Base-by-base conservation (phyloP, 2,888 invertebrate genomes). In the Elgonia sp. region DNA sequence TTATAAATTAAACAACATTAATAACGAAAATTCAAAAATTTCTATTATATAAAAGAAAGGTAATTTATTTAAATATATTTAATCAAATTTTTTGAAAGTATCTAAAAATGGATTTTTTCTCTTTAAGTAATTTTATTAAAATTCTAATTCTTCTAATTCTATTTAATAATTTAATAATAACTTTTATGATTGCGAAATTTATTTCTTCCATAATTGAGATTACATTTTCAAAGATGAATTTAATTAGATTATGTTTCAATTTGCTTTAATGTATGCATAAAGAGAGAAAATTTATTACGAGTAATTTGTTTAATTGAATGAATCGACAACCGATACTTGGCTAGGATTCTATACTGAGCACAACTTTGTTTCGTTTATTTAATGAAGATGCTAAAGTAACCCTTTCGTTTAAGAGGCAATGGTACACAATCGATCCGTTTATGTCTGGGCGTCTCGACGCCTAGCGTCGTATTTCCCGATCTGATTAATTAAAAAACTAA, bases 391-490 rank as follows among this genome's bases (percentile, higher is more conserved):
- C 75, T 29, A 83, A 87, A 88, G 89, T 84, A 90, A 79, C 82
- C 81, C 76, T 87, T 87, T 76, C 53, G 90, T 89, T 91, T 90
- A 90, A 91, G 91, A 92, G 92, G 91, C 91, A 91, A 89, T 92
- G 92, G 90, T 90, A 91, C 81, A 90, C 91, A 90, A 93, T 93
- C 93, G 93, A 93, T 93, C 93, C 91, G 92, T 92, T 93, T 92
- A 92, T 72, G 93, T 93, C 93, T 93, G 92, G 92, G 89, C 91
- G 90, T 89, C 88, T 89, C 89, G 90, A 90, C 91, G 91, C 89
- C 91, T 86, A 87, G 90, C 90, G 82, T 84, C 87, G 82, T n/a
- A 73, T 62, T 82, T 70, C 57, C 46, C 73, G 63, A 82, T 84
- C 84, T 73, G 62, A 84, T 88, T 82, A 88, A 88, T 84, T 84